Evolutionary conservation across 2,888 invertebrate genomes (phyloP), one percentile per base, ranked within the genome.

Genomic region (Cryptocephalus primarius): DNA sequence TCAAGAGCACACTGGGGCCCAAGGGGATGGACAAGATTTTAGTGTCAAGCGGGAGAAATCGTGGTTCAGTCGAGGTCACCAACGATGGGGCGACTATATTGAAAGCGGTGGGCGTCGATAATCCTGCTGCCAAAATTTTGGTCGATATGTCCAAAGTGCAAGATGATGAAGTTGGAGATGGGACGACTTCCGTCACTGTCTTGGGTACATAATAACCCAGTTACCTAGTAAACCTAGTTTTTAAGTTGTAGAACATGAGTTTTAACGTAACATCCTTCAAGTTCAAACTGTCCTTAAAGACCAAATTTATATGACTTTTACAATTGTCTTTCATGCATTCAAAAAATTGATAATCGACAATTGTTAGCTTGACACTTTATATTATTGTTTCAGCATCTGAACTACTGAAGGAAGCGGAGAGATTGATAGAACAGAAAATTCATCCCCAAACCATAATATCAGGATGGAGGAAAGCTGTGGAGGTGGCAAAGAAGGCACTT

Each of bases 61-160:
- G 83, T 43, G 88, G 88, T 33, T 77, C 80, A 62, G 90, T 99
- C 47, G 88, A 95, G 73, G 93, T 99, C 6, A 99, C 99, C 44
- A 99, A 99, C 72, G 99, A 99, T 73, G 99, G 99, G 48, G 99
- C 99, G 10, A 99, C 99, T 8, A 99, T 99, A 65, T 74, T 99
- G 45, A 91, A 94, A 69, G 83, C 91, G 0, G 82, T 99, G 47
- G 97, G 97, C 45, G 90, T 99, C 12, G 97, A 99, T 67, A 99
- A 99, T 72, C 96, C 99, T 14, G 97, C 99, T 32, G 97, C 97
- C 1, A 99, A 99, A 73, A 91, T 99, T 62, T 76, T 99, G 43
- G 95, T 99, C n/a, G 94, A 99, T 58, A 96, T 99, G 83, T 90
- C 97, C 10, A 88, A 90, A 71, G 94, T 94, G 3, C 99, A 99